Evolutionary conservation across 1,140 invertebrate genomes (phyloP), one percentile per base, ranked within the genome.

Genomic region (Zaprionus camerounensis): DNA sequence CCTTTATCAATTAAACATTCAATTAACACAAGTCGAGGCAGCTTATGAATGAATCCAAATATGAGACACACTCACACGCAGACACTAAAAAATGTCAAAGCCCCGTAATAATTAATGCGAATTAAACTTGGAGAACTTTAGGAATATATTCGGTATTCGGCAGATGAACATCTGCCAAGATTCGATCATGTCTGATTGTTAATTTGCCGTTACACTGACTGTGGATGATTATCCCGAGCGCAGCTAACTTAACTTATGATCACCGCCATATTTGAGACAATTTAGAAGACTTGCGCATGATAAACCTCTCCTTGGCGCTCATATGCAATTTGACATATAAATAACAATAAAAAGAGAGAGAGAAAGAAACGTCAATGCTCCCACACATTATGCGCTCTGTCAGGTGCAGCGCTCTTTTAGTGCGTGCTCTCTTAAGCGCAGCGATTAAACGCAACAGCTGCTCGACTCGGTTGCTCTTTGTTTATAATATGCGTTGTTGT

Each of bases 1-100:
- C 67, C 72, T 81, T 85, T 80, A 36, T 74, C 76, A 90, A 90
- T 88, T 84, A 84, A 81, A 61, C 6, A 44, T 68, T 71, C 38
- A 76, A 79, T 75, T 65, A 67, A 71, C 62, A 76, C 64, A 72
- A 71, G 31, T 62, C 38, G n/a, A 44, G 20, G 5, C 51, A 34
- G 59, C 44, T 71, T 71, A 78, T 80, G 75, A 80, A 78, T 71
- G 76, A 80, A 78, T 51, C 44, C 44, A 17, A 22, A 68, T 12
- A 11, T 44, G 71, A 46, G 31, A 71, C 2, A 65, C 20, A 69
- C 38, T 13, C 38, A 15, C 38, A 58, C 51, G 62, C 9, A 28
- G 12, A 13, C 56, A 22, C n/a, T 3, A 6, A 66, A 56, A 55
- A 56, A 77, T 73, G 74, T 68, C 58, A 49, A 62, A 62, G 58